Conservation (phyloP, 2,113 vertebrate species). For the Cyprinodon tularosa region DNA sequence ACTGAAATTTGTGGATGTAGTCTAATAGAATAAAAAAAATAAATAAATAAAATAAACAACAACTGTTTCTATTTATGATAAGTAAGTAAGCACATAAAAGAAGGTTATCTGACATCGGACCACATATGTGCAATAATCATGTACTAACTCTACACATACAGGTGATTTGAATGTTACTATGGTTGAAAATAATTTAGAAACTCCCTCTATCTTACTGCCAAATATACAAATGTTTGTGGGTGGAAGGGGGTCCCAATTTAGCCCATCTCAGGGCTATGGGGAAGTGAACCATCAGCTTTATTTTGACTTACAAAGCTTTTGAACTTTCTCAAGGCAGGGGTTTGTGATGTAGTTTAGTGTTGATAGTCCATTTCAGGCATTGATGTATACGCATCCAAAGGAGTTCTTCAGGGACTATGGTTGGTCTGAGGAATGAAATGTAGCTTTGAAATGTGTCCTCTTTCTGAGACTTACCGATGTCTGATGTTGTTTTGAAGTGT, state of each 20-base stretch:
- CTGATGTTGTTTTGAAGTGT: slow-evolving; percentile 8
- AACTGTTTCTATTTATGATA: too few species aligned
- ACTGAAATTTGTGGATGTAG: neutral
- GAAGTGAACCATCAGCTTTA: neutral
- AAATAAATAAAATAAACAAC: too few species aligned
- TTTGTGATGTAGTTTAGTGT: slow-evolving; percentile 8
- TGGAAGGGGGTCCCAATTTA: neutral
- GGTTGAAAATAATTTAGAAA: neutral
- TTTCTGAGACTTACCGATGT: slow-evolving; percentile 8
- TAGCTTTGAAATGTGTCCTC: slow-evolving; percentile 13
- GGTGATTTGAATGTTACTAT: neutral
- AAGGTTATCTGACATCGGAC: too few species aligned
- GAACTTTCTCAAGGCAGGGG: neutral
- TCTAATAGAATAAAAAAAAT: neutral
- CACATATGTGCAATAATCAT: neutral
- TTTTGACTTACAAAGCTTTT: neutral
- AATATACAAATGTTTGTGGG: too few species aligned
- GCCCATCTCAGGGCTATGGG: neutral
- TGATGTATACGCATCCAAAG: slow-evolving; percentile 3
- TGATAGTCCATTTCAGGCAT: slow-evolving; percentile 10
- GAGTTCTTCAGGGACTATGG: neutral
- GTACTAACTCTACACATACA: neutral
- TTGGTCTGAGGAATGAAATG: slow-evolving; percentile 8
- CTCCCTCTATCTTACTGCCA: too few species aligned
- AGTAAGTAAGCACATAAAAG: too few species aligned